phyloP scores from a whole-genome alignment of 2,113 vertebrate species.

The Muntiacus muntjak region DNA sequence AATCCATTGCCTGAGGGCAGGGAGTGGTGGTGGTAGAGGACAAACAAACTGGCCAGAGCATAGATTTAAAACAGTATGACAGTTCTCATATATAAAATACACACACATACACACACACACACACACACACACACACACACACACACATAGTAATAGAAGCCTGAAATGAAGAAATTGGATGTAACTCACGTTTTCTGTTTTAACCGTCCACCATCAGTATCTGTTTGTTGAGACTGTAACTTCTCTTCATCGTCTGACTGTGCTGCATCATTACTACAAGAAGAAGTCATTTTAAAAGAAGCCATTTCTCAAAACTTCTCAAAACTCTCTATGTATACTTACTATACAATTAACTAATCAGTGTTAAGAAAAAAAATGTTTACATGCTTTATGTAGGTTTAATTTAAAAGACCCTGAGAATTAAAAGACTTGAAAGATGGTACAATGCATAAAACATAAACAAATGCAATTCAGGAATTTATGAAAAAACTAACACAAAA shows the following conservation, averaged over 20 bases:
- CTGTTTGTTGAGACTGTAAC: constrained; percentile 86
- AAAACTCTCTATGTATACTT: constrained; percentile 18
- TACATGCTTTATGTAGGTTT: constrained; percentile 30
- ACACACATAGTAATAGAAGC: background rate
- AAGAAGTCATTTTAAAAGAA: constrained; percentile 40
- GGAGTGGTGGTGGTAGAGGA: background rate
- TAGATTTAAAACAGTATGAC: background rate
- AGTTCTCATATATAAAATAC: background rate
- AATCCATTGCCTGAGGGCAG: background rate
- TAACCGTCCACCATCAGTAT: constrained; percentile 94
- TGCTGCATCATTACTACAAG: constrained; percentile 90
- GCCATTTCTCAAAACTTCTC: background rate
- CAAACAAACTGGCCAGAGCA: background rate
- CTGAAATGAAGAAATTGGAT: constrained; percentile 29
- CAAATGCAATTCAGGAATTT: constrained; percentile 28
- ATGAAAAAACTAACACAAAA: constrained; percentile 10
- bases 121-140: background rate
- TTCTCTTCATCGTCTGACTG: constrained; percentile 99
- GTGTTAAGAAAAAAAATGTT: background rate
- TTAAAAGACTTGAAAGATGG: background rate
- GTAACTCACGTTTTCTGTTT: constrained; percentile 96
- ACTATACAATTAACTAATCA: background rate
- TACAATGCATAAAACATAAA: constrained; percentile 1
- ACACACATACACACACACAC: background rate
- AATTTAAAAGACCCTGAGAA: constrained; percentile 4